Conservation (phyloP, 2,888 invertebrate species). For the Eristalis pertinax region DNA sequence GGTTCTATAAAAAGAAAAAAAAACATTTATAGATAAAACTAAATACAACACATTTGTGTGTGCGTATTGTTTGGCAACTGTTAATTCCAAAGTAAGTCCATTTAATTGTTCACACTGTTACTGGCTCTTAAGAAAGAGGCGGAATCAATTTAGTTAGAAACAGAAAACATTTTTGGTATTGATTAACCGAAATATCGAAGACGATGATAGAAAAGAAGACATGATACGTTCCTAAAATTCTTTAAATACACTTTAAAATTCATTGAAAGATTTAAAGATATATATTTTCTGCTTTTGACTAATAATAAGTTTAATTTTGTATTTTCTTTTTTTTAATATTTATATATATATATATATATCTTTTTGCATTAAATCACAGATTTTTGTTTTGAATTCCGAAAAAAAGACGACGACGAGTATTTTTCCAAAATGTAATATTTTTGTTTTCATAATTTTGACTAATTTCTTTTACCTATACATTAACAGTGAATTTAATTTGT, state of each 20-base stretch:
- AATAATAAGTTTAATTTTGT: conserved; percentile 57
- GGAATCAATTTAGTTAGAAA: conserved; percentile 15
- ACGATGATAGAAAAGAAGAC: conserved; percentile 37
- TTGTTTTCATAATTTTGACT: conserved; percentile 68
- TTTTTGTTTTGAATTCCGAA: conserved; percentile 79
- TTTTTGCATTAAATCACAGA: conserved; percentile 81
- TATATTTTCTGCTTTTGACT: conserved; percentile 57
- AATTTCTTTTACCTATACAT: conserved; percentile 73
- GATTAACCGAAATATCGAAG: conserved; percentile 59
- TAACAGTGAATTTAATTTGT: conserved; percentile 78
- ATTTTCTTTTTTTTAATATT: conserved; percentile 40
- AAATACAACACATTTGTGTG: conserved; percentile 35
- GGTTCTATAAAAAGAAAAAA: conserved; percentile 59
- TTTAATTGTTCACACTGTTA: conserved; percentile 53
- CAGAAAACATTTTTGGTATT: conserved; percentile 54
- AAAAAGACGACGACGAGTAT: conserved; percentile 76
- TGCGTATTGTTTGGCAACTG: conserved; percentile 62
- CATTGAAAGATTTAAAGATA: conserved; percentile 57
- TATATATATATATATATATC: conserved; percentile 46
- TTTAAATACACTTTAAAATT: conserved; percentile 44
- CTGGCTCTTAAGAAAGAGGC: conserved; percentile 25
- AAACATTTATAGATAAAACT: conserved; percentile 54
- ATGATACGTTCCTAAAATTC: conserved; percentile 34
- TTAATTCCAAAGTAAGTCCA: conserved; percentile 35
- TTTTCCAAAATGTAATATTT: conserved; percentile 67